Percentiles rank a stretch among this genome's conserved stretches.
Evolutionary conservation across 2,888 invertebrate species (phyloP).

Genomic region (Temnothorax ravouxi): DNA sequence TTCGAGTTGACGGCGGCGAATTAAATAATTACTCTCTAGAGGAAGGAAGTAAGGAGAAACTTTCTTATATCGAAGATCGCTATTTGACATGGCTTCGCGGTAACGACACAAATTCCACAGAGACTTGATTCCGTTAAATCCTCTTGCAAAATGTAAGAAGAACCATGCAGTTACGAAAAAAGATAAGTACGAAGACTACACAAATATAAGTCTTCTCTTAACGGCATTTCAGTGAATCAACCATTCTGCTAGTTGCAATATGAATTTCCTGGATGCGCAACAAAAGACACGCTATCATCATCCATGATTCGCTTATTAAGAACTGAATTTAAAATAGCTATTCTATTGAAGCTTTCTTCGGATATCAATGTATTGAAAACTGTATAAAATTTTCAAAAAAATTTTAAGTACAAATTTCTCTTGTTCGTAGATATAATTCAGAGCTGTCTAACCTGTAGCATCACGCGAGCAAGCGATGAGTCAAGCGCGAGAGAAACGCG

Average conservation of each 20-base stretch:
- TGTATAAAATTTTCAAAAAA: background rate
- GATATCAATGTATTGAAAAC: background rate
- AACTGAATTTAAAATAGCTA: background rate
- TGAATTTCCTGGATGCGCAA: background rate
- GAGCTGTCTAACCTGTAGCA: background rate
- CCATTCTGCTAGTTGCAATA: background rate
- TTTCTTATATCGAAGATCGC: conserved; percentile 3
- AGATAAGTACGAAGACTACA: background rate
- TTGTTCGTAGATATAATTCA: background rate
- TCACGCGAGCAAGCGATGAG: background rate
- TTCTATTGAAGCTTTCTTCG: background rate
- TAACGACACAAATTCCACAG: conserved; percentile 27
- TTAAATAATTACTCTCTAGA: conserved; percentile 28
- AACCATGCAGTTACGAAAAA: conserved; percentile 4
- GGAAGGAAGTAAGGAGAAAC: background rate
- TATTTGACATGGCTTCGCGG: conserved; percentile 3
- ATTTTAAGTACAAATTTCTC: background rate
- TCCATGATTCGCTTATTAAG: background rate
- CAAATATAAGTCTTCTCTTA: background rate
- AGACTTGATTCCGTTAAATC: conserved; percentile 20
- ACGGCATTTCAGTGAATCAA: conserved; percentile 16
- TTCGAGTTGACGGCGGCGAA: conserved; percentile 22
- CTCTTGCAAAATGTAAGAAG: background rate
- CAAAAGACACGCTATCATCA: conserved; percentile 6
- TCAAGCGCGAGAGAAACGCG: background rate